phyloP scores from a whole-genome alignment of 2,113 vertebrate species.

The Platysternon megacephalum region DNA sequence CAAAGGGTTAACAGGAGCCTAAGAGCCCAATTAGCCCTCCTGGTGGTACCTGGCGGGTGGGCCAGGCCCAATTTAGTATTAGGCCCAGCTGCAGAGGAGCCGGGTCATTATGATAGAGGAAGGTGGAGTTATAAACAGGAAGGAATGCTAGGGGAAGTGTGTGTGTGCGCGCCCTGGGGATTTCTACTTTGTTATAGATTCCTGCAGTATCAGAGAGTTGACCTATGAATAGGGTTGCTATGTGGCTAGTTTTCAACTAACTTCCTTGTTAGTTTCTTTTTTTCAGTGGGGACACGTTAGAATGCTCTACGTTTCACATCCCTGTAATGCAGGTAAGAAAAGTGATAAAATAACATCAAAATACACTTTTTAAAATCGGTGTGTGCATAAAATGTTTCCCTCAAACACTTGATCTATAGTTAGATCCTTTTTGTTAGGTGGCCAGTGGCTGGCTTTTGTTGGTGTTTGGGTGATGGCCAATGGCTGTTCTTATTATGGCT shows the following conservation, averaged over 20 bases:
- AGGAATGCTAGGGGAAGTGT: not conserved
- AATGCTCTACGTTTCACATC: not conserved
- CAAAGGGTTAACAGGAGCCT: not conserved
- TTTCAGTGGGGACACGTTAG: not conserved
- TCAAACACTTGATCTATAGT: not conserved
- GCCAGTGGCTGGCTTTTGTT: not conserved
- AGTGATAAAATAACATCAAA: not conserved
- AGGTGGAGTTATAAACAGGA: not conserved
- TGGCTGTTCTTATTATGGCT: not conserved
- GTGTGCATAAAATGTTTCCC: not conserved
- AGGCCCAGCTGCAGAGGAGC: not conserved
- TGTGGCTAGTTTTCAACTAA: not conserved
- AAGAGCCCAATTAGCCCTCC: not conserved
- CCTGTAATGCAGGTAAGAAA: too few relatives aligned
- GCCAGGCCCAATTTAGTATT: not conserved
- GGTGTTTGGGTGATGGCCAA: not conserved
- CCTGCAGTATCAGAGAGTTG: not conserved
- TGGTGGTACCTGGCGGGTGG: not conserved
- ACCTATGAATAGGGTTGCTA: not conserved
- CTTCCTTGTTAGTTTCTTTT: not conserved
- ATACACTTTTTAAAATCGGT: not conserved
- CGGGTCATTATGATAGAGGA: not conserved
- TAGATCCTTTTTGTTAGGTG: not conserved
- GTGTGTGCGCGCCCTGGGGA: not conserved
- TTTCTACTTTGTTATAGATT: not conserved